Percentiles rank a stretch among this genome's conserved stretches.
These are phyloP conservation scores for Cetoscarus ocellatus DNA, from an alignment of 2,797 vertebrate species.

Conservation along the genomic window DNA sequence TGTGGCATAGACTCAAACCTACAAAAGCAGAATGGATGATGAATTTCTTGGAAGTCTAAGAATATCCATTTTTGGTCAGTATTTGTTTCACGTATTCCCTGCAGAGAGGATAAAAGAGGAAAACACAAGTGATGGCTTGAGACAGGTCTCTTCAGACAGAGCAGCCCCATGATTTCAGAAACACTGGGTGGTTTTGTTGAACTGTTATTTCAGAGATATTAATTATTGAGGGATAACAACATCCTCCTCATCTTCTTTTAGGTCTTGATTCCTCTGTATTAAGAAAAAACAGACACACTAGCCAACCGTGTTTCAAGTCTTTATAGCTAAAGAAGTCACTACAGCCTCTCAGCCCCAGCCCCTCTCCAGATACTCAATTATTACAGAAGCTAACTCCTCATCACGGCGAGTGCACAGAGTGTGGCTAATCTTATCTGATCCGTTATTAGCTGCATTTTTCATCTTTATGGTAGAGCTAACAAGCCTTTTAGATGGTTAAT, in stretches of 20 bases:
- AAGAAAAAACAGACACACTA: slow-evolving; percentile 70
- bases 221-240: slow-evolving; percentile 24
- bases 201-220: slow-evolving; percentile 27
- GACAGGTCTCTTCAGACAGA: slow-evolving; percentile 13
- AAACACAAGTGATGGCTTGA: slow-evolving; percentile 6
- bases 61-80: neutral
- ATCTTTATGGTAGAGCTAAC: slow-evolving; percentile 74
- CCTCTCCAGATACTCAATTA: slow-evolving; percentile 57
- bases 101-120: neutral
- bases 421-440: slow-evolving; percentile 81
- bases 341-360: slow-evolving; percentile 33
- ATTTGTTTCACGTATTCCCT: slow-evolving; percentile 16
- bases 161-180: slow-evolving; percentile 20
- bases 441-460: slow-evolving; percentile 79
- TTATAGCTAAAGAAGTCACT: slow-evolving; percentile 81
- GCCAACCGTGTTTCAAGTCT: slow-evolving; percentile 71
- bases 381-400: slow-evolving; percentile 54
- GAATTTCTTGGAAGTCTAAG: slow-evolving; percentile 18
- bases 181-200: slow-evolving; percentile 12
- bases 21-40: slow-evolving; percentile 10
- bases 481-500: slow-evolving; percentile 72
- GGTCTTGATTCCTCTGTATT: slow-evolving; percentile 64
- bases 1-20: neutral
- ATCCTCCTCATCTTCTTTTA: slow-evolving; percentile 55
- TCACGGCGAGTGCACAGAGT: slow-evolving; percentile 59